These are phyloP conservation scores for Octodon degus DNA, from an alignment of 2,113 vertebrate genomes.

Conservation along the genomic window DNA sequence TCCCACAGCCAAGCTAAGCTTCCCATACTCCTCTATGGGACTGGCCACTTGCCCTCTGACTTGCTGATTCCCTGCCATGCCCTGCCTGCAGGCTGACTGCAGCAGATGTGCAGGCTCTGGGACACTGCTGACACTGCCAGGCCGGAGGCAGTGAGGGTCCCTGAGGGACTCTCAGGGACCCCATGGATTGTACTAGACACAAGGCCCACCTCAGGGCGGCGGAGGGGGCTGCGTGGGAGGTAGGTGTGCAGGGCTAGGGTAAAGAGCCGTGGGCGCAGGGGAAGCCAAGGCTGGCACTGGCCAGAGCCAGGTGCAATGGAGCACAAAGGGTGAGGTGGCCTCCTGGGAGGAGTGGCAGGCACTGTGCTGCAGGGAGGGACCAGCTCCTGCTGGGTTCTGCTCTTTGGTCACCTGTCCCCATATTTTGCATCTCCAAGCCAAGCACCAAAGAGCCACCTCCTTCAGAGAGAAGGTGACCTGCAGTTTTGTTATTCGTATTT, in stretches of 20 bases:
- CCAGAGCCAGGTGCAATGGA: not conserved
- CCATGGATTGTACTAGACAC: not conserved
- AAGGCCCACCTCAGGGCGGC: rapidly evolving
- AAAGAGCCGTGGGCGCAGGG: not conserved
- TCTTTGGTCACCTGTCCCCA: not conserved
- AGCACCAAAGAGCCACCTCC: not conserved
- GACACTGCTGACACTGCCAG: not conserved
- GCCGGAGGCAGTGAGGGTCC: not conserved
- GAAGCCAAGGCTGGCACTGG: not conserved
- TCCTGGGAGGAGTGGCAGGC: not conserved
- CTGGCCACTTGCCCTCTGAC: not conserved
- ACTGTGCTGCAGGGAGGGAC: not conserved
- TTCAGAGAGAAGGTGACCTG: not conserved
- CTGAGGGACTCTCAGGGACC: not conserved
- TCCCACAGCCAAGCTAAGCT: not conserved
- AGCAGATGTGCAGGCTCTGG: not conserved
- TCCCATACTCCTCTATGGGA: not conserved
- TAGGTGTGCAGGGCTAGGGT: not conserved
- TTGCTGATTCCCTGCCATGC: not conserved
- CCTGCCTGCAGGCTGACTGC: not conserved
- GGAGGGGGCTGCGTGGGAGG: not conserved
- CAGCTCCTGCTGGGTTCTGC: not conserved
- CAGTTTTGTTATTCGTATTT: not conserved
- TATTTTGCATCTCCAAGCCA: not conserved
- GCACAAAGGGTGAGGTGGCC: not conserved